Base-by-base conservation (phyloP, 2,797 vertebrate species). In the Knipowitschia caucasica region DNA sequence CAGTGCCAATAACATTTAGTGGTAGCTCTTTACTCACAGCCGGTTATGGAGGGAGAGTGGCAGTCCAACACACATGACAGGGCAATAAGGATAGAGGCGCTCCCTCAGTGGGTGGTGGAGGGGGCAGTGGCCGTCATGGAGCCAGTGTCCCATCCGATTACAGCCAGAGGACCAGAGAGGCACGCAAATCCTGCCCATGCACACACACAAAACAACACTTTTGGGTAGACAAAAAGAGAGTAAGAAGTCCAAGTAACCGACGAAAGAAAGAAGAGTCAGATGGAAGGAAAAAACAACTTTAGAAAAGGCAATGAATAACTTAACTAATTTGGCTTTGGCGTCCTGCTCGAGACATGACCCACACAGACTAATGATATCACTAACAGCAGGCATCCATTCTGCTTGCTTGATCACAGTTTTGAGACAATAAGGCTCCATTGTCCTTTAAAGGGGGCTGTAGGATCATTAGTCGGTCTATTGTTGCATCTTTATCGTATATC, bases 111-210 rank as follows among this genome's bases (percentile, higher is more conserved):
- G 75, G 79, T 68, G 78, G 77, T 58, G 75, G 61, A 55, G 81
- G 82, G 82, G 83, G 85, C 29, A 53, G 70, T 58, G 77, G 84
- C 88, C 90, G 84, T 79, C 84, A 88, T 93, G 93, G 94, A 96
- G 94, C 93, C 94, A 88, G 87, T 94, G 93, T 94, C 94, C 90
- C 62, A 66, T 92, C 90, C 90, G 86, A 94, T 96, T 95, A 96
- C 86, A 83, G 82, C 86, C 62, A 67, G 77, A 79, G 81, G 83
- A 80, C 63, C 72, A 74, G 79, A 86, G 77, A 81, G 56, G 84
- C 84, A 86, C 53, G 81, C 83, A 87, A 89, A 88, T 86, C 81
- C 83, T 62, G 21, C 61, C 55, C 64, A 21, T 47, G 58, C 75
- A 54, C 52, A 53, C 40, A 46, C 27, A 55, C 20, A 51, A 34